phyloP scores from a whole-genome alignment of 2,797 vertebrate species.

The Botia almorhae region DNA sequence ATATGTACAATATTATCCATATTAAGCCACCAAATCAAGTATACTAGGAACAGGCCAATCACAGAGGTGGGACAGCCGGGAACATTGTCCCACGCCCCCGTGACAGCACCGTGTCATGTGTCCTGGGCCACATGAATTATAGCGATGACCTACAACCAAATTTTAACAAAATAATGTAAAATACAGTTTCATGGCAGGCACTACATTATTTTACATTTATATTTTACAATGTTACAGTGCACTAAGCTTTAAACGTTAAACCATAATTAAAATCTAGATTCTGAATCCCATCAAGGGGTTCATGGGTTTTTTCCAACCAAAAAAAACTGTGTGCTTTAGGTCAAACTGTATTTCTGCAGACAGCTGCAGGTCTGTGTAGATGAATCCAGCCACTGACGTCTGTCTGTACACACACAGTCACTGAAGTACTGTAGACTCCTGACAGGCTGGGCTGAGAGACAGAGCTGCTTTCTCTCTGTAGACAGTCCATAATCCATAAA shows the following conservation, averaged over 20 bases:
- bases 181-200: no score
- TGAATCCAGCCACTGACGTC: constrained; percentile 32
- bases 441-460: constrained; percentile 16
- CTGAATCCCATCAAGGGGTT: background rate
- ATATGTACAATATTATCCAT: background rate
- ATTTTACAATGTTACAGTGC: no score
- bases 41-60: no score
- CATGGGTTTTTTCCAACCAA: constrained; percentile 33
- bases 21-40: background rate
- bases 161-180: no score
- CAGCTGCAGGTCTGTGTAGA: constrained; percentile 38
- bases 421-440: constrained; percentile 10
- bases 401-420: constrained; percentile 46
- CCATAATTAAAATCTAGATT: background rate
- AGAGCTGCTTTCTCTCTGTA: constrained; percentile 36
- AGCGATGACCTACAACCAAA: background rate
- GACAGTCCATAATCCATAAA: constrained; percentile 46
- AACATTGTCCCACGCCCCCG: background rate
- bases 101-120: background rate
- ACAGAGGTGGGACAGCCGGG: background rate
- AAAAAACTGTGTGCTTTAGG: constrained; percentile 49
- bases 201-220: no score
- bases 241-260: no score
- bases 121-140: background rate
- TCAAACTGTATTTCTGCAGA: constrained; percentile 57